Evolutionary conservation across 2,113 vertebrate species (phyloP).

Genomic region (Cyprinodon variegatus): DNA sequence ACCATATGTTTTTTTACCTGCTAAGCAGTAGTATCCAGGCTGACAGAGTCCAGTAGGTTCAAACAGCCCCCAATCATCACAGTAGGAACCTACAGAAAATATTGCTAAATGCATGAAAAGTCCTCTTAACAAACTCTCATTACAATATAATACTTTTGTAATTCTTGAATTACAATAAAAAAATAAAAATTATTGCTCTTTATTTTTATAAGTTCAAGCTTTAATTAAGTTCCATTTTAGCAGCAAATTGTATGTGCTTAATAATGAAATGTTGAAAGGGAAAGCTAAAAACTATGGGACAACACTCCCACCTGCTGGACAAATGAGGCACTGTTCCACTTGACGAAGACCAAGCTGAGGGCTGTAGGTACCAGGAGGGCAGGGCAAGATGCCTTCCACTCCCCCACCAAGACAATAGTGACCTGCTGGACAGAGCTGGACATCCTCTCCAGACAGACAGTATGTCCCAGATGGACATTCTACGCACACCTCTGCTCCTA

Average conservation of each 20-base stretch:
- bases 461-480: constrained; percentile 85
- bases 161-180: background rate
- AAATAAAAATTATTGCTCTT: background rate
- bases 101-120: background rate
- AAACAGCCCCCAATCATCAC: constrained; percentile 84
- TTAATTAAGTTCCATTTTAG: background rate
- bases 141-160: background rate
- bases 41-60: constrained; percentile 83
- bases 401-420: constrained; percentile 83
- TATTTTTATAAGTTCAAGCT: constrained; percentile 3
- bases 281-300: constrained; percentile 26
- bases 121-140: constrained; percentile 1
- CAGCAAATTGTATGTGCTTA: background rate
- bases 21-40: constrained; percentile 83
- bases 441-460: constrained; percentile 78
- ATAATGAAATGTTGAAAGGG: background rate
- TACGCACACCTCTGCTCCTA: constrained; percentile 79
- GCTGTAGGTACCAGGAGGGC: constrained; percentile 84
- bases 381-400: constrained; percentile 75
- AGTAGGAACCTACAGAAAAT: constrained; percentile 79
- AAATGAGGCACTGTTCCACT: constrained; percentile 81
- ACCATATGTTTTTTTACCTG: constrained; percentile 69
- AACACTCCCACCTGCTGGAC: constrained; percentile 84
- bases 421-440: constrained; percentile 78
- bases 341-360: constrained; percentile 76